A percentile compares a stretch with the other conserved stretches of the same genome.
These are phyloP conservation scores for Aphyosemion australe DNA, from an alignment of 2,113 vertebrate genomes.

Conservation along the genomic window DNA sequence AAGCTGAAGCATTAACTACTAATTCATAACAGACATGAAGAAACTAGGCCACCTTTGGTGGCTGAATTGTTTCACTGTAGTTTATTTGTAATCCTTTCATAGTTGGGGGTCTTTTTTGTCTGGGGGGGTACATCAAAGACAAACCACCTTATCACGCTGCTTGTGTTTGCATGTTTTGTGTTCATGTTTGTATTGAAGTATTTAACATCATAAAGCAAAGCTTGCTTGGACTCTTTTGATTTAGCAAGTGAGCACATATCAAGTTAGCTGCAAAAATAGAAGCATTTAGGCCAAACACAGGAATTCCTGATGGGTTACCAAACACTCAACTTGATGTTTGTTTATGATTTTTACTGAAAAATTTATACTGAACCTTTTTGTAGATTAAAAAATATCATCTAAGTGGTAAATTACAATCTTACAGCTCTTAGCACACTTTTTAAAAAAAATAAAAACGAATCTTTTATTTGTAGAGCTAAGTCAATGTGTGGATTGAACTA, in stretches of 20 bases:
- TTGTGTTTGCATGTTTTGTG: conserved; percentile 52
- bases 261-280: conserved; percentile 46
- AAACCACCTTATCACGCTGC: conserved; percentile 60
- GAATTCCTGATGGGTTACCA: conserved; percentile 7
- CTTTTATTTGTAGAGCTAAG: conserved; percentile 50
- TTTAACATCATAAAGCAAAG: conserved; percentile 47
- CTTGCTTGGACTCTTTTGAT: conserved; percentile 44
- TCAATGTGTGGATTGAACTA: conserved; percentile 56
- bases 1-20: conserved; percentile 38
- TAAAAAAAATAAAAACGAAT: background rate
- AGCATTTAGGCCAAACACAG: conserved; percentile 22
- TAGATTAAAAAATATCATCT: too few species aligned
- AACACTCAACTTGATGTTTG: background rate
- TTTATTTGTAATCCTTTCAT: conserved; percentile 72
- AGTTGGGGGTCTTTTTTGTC: conserved; percentile 64
- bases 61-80: conserved; percentile 42
- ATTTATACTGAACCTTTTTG: too few species aligned
- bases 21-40: conserved; percentile 39
- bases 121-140: conserved; percentile 66
- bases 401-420: too few species aligned
- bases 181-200: conserved; percentile 29
- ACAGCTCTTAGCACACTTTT: too few species aligned
- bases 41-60: conserved; percentile 55
- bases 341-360: background rate
- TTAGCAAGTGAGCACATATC: conserved; percentile 57